Percentiles rank a stretch among this genome's conserved stretches.
Evolutionary conservation across 2,113 vertebrate species (phyloP).

Genomic region (Cairina moschata): DNA sequence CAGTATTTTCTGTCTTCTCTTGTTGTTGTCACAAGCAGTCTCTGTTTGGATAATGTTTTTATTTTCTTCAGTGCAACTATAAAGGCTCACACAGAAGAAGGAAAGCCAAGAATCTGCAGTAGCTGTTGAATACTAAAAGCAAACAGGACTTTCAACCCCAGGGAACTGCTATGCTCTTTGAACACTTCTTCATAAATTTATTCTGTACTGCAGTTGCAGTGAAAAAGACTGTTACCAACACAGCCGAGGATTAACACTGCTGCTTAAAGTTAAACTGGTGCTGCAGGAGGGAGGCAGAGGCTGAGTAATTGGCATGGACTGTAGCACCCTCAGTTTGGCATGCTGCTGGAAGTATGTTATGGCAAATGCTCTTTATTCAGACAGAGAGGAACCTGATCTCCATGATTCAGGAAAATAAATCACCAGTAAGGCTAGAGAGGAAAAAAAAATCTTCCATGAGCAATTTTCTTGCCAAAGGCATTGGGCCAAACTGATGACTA

Average conservation of each 20-base stretch:
- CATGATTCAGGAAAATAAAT: neutral
- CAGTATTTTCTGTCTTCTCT: neutral
- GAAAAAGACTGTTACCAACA: neutral
- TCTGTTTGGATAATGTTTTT: neutral
- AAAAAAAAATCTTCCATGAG: neutral
- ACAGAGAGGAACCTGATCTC: slow-evolving; percentile 12
- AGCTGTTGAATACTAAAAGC: neutral
- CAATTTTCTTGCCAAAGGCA: slow-evolving; percentile 17
- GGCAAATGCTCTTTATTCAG: neutral
- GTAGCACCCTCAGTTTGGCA: neutral
- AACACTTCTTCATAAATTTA: neutral
- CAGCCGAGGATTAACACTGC: neutral
- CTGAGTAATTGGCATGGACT: neutral
- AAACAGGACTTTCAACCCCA: slow-evolving; percentile 10
- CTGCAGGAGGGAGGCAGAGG: neutral
- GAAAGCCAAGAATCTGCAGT: neutral
- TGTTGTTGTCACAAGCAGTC: neutral
- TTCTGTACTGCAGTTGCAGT: neutral
- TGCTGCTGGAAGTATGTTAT: neutral
- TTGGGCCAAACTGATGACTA: slow-evolving; percentile 32
- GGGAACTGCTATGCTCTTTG: neutral
- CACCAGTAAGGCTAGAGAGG: neutral
- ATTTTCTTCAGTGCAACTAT: neutral
- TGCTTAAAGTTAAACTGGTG: neutral
- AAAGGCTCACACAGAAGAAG: neutral